Base-by-base conservation (phyloP, 2,113 vertebrate species). In the Amia ocellicauda region DNA sequence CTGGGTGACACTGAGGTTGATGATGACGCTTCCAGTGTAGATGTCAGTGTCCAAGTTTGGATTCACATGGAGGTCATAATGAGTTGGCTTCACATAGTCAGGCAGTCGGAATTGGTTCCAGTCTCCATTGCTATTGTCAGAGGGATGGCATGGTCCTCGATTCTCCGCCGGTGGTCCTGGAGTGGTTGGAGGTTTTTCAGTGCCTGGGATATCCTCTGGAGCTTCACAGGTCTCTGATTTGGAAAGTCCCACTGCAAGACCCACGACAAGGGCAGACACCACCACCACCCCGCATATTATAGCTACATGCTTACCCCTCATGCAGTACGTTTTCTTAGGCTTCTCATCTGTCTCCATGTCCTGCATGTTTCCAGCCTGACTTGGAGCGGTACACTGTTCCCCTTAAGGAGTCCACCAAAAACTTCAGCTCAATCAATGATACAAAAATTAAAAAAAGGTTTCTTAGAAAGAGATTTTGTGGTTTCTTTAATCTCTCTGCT, bases 31-130 rank as follows among this genome's bases (percentile, higher is more conserved):
- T 20, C 97, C 97, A 0, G 49, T 87, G 77, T 98, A 99, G 5
- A 62, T 86, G 76, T 97, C 93, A 0, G 69, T 53, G 0, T 79
- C 81, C 75, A 99, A 63, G 74, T 92, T 67, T 0, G 93, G 92
- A 71, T 85, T 86, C 74, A 98, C 23, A 64, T 93, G 85, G 66
- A 99, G 80, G 23, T 94, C 80, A 0, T 99, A 99, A 83, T 98
- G 97, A 19, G 80, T 1, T 0, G 97, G 96, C 0, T 29, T 82
- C 26, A 98, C 62, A 0, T 85, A 91, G 63, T 45, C 62, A 0
- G 95, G 94, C 51, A 98, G 83, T 22, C 94, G 89, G 79, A 98
- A 99, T 42, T 89, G 1, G 3, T 0, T 87, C 96, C 96, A 98
- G 1, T 60, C 72, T 3, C 95, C 97, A 0, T 2, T 78, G 0